Base-by-base conservation (phyloP, 2,113 vertebrate genomes). In the Oreochromis tanganicae region DNA sequence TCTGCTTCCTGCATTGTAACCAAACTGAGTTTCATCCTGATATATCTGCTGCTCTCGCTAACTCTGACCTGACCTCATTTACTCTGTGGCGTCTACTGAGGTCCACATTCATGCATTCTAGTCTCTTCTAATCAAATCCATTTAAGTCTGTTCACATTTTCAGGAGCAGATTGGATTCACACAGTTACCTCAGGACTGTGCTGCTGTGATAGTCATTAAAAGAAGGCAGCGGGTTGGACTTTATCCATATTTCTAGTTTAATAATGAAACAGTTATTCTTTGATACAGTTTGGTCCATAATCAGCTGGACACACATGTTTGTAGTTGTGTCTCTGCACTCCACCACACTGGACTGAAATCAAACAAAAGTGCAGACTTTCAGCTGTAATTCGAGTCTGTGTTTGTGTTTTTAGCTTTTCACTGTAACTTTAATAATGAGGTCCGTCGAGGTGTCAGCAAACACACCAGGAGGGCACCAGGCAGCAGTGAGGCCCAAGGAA, bases 191-290 rank as follows among this genome's bases (percentile, higher is more conserved):
- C 61, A 38, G 34, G 0, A 36, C 61, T 36, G 32, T 1, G 29
- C 32, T n/a, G 61, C 17, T 36, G 3, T n/a, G n/a, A 0, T 11
- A 63, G 29, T 63, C 32, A n/a, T 36, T 0, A 36, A 36, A 32
- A 12, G 2, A 36, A 36, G 17, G 32, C 59, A 36, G 59, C 9
- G 16, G 59, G 59, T 1, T 63, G 59, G 59, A 66, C 61, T 12
- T 36, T 36, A 36, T 19, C 29, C 59, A 36, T 63, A 4, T n/a
- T n/a, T n/a, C 0, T 1, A 36, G 2, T 66, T n/a, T 66, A 12
- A 66, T 66, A 10, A 36, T 36, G 61, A 36, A 36, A 0, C 17
- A 66, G 61, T n/a, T 36, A n/a, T 12, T 66, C 2, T 63, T 63
- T 63, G 32, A n/a, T 32, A 36, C 32, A 63, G 32, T 36, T 36